Conservation (phyloP, 1,140 invertebrate genomes). For the Bombus ignitus region DNA sequence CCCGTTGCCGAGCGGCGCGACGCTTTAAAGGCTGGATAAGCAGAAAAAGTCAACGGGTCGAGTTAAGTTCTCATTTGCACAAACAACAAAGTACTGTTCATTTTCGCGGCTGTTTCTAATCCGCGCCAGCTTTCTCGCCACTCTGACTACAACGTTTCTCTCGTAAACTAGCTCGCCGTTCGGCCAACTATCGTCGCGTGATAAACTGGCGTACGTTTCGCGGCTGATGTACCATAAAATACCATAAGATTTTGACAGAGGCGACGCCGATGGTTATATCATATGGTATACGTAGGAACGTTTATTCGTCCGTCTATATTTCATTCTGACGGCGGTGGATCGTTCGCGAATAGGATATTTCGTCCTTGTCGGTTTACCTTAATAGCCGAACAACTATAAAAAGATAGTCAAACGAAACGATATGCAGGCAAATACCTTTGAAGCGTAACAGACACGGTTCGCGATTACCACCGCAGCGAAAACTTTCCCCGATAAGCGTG, state of each 20-base stretch:
- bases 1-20: background rate
- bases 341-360: background rate
- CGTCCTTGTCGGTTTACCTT: too few relatives aligned
- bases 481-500: background rate
- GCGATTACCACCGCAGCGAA: too few relatives aligned
- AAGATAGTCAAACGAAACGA: too few relatives aligned
- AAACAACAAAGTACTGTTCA: background rate
- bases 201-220: background rate
- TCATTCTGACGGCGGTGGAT: background rate
- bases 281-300: background rate
- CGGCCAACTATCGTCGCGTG: background rate
- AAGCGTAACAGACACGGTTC: too few relatives aligned
- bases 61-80: background rate
- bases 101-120: background rate
- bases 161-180: background rate
- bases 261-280: too few relatives aligned
- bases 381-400: too few relatives aligned
- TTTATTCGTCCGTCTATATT: background rate
- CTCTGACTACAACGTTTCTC: background rate
- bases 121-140: too few relatives aligned
- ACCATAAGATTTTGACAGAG: background rate
- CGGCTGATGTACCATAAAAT: too few relatives aligned
- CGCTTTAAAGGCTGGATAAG: background rate
- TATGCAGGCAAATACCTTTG: conserved; percentile 1
- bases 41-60: background rate